Evolutionary conservation across 2,888 invertebrate species (phyloP).

Genomic region (Spodoptera exigua): DNA sequence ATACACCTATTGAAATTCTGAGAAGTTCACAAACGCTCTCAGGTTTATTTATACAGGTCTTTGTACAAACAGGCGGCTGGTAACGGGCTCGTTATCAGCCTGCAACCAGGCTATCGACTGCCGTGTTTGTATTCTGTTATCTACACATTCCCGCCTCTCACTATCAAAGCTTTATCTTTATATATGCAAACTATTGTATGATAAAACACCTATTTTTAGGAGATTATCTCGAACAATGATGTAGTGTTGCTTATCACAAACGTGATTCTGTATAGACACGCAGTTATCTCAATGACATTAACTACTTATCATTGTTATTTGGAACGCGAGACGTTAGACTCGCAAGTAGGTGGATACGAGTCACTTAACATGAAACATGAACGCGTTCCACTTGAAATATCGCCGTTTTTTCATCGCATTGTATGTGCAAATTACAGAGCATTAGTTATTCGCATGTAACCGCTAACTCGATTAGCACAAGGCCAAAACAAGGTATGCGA

Average conservation of each 20-base stretch:
- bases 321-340: conserved; percentile 55
- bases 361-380: conserved; percentile 63
- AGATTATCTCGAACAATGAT: conserved; percentile 66
- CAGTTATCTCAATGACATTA: conserved; percentile 60
- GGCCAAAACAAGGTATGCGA: conserved; percentile 84
- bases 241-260: conserved; percentile 60
- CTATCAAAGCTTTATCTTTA: conserved; percentile 75
- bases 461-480: conserved; percentile 85
- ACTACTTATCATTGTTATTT: conserved; percentile 65
- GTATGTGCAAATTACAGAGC: conserved; percentile 77
- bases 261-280: conserved; percentile 62
- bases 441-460: conserved; percentile 79
- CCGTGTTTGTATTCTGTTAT: conserved; percentile 82
- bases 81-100: conserved; percentile 76
- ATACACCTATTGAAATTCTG: conserved; percentile 53
- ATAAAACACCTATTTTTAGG: conserved; percentile 79
- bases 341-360: conserved; percentile 57
- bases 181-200: conserved; percentile 72
- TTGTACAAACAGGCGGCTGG: conserved; percentile 65
- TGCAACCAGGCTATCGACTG: conserved; percentile 86
- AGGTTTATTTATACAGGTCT: conserved; percentile 56
- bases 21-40: conserved; percentile 57
- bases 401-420: conserved; percentile 64
- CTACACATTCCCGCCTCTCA: conserved; percentile 76
- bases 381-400: conserved; percentile 63